These are phyloP conservation scores for rat (Rattus norvegicus) DNA, from an alignment of 2,113 vertebrate species.

Conservation along the genomic window GRCr8 NC_086020.1:65358501-65359000, in stretches of 20 bases:
- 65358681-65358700: neutral
- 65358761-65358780: neutral
- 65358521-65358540: neutral
- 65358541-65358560: neutral
- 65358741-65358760: neutral
- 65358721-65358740: neutral
- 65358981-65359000: constrained; percentile 34
- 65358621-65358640: neutral
- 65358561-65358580: neutral
- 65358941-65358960: constrained; percentile 41
- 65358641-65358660: neutral
- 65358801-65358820: neutral
- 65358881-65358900: constrained; percentile 27
- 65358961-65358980: constrained; percentile 46
- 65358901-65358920: neutral
- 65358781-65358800: neutral
- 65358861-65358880: neutral
- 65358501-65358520: neutral
- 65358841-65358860: neutral
- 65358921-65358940: neutral
- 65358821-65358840: neutral
- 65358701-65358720: neutral
- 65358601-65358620: neutral
- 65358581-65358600: neutral
- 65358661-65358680: neutral